Base-by-base conservation (phyloP, 2,797 vertebrate species). In the Astyanax mexicanus region DNA sequence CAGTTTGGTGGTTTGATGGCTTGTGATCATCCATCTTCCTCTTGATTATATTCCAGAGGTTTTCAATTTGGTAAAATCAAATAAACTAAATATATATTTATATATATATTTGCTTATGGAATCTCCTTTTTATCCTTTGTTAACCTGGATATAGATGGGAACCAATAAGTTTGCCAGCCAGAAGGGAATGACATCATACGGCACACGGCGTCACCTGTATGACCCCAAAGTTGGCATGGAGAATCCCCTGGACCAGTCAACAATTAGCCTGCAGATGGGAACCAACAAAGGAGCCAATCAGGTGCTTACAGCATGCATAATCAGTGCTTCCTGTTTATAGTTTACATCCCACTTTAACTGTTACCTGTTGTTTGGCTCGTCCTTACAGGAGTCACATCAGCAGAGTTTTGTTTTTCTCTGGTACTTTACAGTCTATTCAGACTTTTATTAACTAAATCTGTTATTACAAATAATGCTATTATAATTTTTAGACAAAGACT, bases 91-190 rank as follows among this genome's bases (percentile, higher is more conserved):
- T n/a, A n/a, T n/a, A n/a, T n/a, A n/a, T n/a, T n/a, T n/a, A n/a
- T n/a, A n/a, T n/a, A n/a, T n/a, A n/a, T n/a, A n/a, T n/a, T n/a
- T n/a, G n/a, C n/a, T n/a, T n/a, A n/a, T 40, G 13, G 23, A 19
- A 37, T 17, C 58, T 17, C 42, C n/a, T 8, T 21, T 45, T 69
- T 49, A 11, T 57, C 27, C 12, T 13, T 40, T 49, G 17, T 21
- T 11, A 6, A 13, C 47, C 40, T 81, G 21, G n/a, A n/a, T n/a
- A n/a, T 75, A 98, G 97, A 98, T 98, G 97, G 97, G 97, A 77
- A 98, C 97, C 86, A 98, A 98, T 88, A 96, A 97, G 88, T 94
- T 96, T 12, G 96, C 96, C 81, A 98, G 97, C 85, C 97, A 98
- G 84, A 97, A 98, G 82, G 97, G 97, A 19, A 98, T 98, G 97